Evolutionary conservation across 2,113 vertebrate species (phyloP).

Genomic region (Lontra canadensis): DNA sequence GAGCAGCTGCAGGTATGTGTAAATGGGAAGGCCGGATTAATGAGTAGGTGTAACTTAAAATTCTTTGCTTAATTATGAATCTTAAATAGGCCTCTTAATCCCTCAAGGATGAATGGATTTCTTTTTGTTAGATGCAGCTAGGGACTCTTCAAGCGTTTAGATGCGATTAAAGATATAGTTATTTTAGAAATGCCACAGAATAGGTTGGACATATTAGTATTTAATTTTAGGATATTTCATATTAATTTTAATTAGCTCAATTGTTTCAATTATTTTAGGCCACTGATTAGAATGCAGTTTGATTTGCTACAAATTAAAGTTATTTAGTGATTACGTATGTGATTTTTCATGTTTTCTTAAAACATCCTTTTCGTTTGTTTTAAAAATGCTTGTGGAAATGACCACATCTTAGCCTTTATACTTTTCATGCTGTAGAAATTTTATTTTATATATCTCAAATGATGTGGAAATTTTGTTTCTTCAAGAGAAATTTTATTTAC

Average conservation of each 20-base stretch:
- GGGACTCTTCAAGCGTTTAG: constrained; percentile 43
- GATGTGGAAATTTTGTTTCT: constrained; percentile 27
- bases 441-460: constrained; percentile 28
- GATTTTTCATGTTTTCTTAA: constrained; percentile 36
- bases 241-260: constrained; percentile 37
- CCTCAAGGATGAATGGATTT: neutral
- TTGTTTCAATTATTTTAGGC: constrained; percentile 44
- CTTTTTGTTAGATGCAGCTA: neutral
- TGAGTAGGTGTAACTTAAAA: constrained; percentile 42
- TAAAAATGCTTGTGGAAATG: neutral
- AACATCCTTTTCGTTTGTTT: neutral
- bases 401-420: neutral
- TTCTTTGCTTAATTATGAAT: constrained; percentile 64
- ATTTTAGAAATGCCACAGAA: constrained; percentile 2
- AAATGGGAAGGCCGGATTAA: constrained; percentile 42
- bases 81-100: constrained; percentile 55
- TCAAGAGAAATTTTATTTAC: neutral
- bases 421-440: constrained; percentile 32
- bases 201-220: constrained; percentile 18
- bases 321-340: neutral
- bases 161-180: constrained; percentile 21
- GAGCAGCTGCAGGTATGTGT: neutral
- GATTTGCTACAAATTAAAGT: constrained; percentile 36
- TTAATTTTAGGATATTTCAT: neutral
- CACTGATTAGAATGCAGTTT: constrained; percentile 39